These are phyloP conservation scores for Tipula confusa DNA, from an alignment of 2,888 invertebrate genomes.

Conservation along the genomic window DNA sequence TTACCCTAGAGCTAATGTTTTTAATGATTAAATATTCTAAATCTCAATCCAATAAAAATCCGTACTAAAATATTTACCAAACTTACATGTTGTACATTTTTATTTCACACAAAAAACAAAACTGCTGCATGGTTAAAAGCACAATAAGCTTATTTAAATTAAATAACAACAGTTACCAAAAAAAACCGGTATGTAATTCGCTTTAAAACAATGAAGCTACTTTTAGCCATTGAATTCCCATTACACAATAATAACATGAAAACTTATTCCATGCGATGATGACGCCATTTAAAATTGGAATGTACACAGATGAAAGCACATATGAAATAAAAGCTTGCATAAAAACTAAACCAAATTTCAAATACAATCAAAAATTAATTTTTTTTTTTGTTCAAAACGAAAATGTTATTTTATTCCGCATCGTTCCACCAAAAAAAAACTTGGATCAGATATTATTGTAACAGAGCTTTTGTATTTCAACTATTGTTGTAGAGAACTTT, in stretches of 20 bases:
- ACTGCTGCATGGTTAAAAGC: neutral
- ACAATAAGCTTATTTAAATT: conserved; percentile 13
- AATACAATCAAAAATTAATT: neutral
- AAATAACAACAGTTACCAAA: too few species aligned
- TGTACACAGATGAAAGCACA: neutral
- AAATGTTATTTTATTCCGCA: neutral
- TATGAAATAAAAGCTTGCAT: neutral
- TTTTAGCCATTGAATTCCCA: conserved; percentile 8
- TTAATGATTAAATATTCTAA: neutral
- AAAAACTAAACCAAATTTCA: neutral
- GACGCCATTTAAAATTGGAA: neutral
- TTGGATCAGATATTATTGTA: neutral
- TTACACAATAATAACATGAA: neutral
- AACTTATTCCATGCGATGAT: neutral
- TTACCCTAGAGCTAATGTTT: neutral
- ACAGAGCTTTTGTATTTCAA: neutral
- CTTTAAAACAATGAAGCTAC: neutral
- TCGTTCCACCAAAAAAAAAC: neutral
- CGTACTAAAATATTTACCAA: neutral
- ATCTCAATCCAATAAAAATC: neutral
- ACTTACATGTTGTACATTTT: neutral
- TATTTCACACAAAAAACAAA: neutral
- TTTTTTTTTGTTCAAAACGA: neutral
- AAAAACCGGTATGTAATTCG: neutral
- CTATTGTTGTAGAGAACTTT: neutral